Evolutionary conservation across 2,888 invertebrate genomes (phyloP).

Genomic region (Catonia carolina): DNA sequence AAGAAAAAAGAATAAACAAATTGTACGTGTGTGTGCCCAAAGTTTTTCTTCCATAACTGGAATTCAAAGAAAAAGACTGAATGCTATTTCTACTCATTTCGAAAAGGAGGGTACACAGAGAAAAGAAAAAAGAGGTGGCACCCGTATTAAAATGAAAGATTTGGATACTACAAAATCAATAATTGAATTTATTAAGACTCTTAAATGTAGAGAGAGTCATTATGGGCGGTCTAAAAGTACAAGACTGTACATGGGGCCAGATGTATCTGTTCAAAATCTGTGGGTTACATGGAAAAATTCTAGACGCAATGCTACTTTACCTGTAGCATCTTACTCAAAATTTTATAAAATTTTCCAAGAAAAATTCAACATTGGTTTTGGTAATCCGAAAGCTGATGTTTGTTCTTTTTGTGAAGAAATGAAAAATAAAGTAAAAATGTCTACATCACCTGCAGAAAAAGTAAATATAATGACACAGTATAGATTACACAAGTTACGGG

Average conservation of each 20-base stretch:
- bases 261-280: not conserved
- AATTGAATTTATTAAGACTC: not conserved
- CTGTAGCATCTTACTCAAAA: conserved; percentile 3
- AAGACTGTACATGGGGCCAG: not conserved
- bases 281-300: not conserved
- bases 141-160: not conserved
- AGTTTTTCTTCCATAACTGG: not conserved
- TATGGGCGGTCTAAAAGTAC: not conserved
- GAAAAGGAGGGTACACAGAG: too few relatives aligned
- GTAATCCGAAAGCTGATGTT: conserved; percentile 4
- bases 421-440: conserved; percentile 2
- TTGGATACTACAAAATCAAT: too few relatives aligned
- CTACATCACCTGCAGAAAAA: not conserved
- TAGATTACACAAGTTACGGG: not conserved
- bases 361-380: conserved; percentile 8
- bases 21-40: conserved; percentile 3
- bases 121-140: not conserved
- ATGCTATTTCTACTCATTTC: conserved; percentile 4
- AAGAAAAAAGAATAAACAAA: too few relatives aligned
- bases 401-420: conserved; percentile 7
- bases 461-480: not conserved
- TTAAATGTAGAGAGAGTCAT: not conserved
- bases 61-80: conserved; percentile 1
- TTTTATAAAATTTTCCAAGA: conserved; percentile 5
- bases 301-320: not conserved